Percentiles rank a stretch among this genome's conserved stretches.
Evolutionary conservation across 2,797 vertebrate genomes (phyloP).

Genomic region (Coregonus ussuriensis): DNA sequence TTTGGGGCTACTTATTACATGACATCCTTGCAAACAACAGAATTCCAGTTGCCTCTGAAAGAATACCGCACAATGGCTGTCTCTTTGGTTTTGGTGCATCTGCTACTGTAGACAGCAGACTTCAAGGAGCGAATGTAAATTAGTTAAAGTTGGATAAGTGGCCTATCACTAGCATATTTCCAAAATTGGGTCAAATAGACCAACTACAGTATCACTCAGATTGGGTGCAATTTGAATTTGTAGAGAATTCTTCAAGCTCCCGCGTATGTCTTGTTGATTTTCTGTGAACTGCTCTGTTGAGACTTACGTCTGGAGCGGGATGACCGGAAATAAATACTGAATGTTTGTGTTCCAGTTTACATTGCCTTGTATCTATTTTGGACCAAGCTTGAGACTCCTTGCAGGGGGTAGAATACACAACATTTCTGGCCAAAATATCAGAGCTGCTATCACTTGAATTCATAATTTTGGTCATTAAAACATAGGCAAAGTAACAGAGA

Average conservation of each 20-base stretch:
- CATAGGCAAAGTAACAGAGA: not conserved
- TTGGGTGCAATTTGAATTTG: not conserved
- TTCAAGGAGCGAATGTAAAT: not conserved
- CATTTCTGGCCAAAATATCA: not conserved
- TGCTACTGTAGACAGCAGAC: not conserved
- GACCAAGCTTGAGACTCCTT: conserved; percentile 15
- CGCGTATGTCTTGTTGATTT: not conserved
- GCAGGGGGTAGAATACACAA: conserved; percentile 22
- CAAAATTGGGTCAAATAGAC: not conserved
- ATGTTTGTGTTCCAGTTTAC: conserved; percentile 12
- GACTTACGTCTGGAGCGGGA: not conserved
- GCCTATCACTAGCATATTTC: not conserved
- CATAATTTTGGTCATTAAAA: not conserved
- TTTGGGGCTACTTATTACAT: not conserved
- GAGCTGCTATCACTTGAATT: not conserved
- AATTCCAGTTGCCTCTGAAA: not conserved
- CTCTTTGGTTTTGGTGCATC: no score
- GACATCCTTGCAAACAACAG: not conserved
- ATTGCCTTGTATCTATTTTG: conserved; percentile 39
- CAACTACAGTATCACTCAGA: not conserved
- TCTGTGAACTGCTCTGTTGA: not conserved
- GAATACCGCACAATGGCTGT: not conserved
- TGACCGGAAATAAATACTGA: not conserved
- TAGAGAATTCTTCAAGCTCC: not conserved
- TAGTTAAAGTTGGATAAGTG: not conserved